Base-by-base conservation (phyloP, 2,113 vertebrate species). In the Alethe castanea region DNA sequence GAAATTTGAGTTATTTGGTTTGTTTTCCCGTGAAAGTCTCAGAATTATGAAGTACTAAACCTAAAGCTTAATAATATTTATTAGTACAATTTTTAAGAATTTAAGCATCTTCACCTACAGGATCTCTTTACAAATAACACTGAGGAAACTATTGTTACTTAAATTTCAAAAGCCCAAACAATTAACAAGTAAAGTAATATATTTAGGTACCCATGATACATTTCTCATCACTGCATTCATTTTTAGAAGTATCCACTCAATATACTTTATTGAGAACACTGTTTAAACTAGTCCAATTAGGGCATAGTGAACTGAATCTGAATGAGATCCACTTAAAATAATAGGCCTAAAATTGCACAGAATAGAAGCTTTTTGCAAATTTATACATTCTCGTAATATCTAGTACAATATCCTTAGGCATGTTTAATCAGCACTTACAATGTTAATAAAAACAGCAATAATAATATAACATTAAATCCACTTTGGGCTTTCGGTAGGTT, bases 371-470 rank as follows among this genome's bases (percentile, higher is more conserved):
- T 98, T 98, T 85, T 70, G 64, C 15, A 94, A 97, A 98, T 98
- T 97, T 98, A 97, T 97, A 98, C 71, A 91, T 98, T 98, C 97
- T 95, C 3, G 20, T 98, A 98, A 98, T 97, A 97, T 98, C 97
- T 97, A 97, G 96, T 96, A 97, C 95, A 98, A 98, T 98, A 98
- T 97, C 97, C 96, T 90, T 92, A 98, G 97, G 98, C 97, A 98
- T 96, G 86, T 95, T 96, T 96, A 97, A 97, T 98, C 95, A 96
- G 92, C 90, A 96, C 77, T 96, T 97, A 95, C 26, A 20, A 80
- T 82, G 66, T 94, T 96, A 97, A 96, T 95, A 92, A 77, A 94
- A 95, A 94, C 89, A 97, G 95, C 91, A 98, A 97, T 97, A 97
- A 96, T 85, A 97, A 93, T 28, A 95, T 66, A 53, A 90, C 62